Evolutionary conservation across 2,888 invertebrate genomes (phyloP), one percentile per base, ranked within the genome.

Genomic region (Hybos culiciformis): DNA sequence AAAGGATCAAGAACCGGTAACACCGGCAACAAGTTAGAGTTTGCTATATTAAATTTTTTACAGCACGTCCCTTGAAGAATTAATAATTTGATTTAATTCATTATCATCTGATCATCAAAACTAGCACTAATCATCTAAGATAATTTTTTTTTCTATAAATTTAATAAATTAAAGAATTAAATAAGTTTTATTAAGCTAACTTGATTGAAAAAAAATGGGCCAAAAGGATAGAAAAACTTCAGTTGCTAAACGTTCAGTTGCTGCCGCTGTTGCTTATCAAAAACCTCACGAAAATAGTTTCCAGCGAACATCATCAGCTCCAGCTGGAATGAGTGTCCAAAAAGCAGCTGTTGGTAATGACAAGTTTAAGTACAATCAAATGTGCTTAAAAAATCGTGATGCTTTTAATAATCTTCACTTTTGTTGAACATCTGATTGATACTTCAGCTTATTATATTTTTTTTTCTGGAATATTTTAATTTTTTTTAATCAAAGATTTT

Each of bases 1-100:
- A 65, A 60, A 53, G 65, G 66, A 39, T 65, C 67, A 15, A 60
- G 67, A 7, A 63, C 60, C 14, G 67, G 65, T 33, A 67, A 66
- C 50, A 59, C 66, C 34, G 66, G 56, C 26, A 66, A 67, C 46
- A 56, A 58, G 50, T 54, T 66, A 46, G 66, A 66, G 55, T 58
- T 66, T 18, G 56, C 62, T 51, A 66, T 66, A 31, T 51, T 66
- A 11, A 66, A 65, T 8, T 54, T 61, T 21, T 55, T 67, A 39
- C 62, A 67, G 48, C 60, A 63, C 57, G 66, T 66, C 36, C 66
- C 66, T 54, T 66, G 66, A 66, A 46, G 32, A 12, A 24, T 26
- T 18, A 37, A 39, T 40, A 37, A 26, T 26, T 26, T 12, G 9
- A 12, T 26, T 7, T 26, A 26, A 26, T 26, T 26, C 7, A 26